These are phyloP conservation scores for Bedellia somnulentella DNA, from an alignment of 2,888 invertebrate genomes.

Conservation along the genomic window DNA sequence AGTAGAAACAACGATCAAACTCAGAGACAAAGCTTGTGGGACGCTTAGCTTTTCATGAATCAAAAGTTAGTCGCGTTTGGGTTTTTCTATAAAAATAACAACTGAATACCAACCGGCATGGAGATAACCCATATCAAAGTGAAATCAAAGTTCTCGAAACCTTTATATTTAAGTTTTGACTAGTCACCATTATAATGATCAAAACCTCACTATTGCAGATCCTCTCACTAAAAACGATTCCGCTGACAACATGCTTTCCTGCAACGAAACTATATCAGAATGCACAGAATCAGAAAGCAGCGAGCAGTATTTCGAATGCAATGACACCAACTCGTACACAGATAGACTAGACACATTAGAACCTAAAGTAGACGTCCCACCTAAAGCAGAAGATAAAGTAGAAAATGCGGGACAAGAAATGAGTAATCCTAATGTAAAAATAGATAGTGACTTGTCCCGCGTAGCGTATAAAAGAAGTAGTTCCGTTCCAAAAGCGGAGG, in stretches of 20 bases:
- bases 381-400: slow-evolving; percentile 13
- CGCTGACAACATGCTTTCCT: slow-evolving; percentile 51
- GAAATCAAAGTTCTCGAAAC: too few relatives aligned
- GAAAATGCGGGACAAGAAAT: too few relatives aligned
- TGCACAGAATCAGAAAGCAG: slow-evolving; percentile 57
- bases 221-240: slow-evolving; percentile 50
- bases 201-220: slow-evolving; percentile 29
- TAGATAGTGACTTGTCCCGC: slow-evolving; percentile 37
- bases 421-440: slow-evolving; percentile 26
- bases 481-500: slow-evolving; percentile 45
- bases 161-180: too few relatives aligned
- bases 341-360: slow-evolving; percentile 31
- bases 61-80: too few relatives aligned
- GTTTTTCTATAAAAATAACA: too few relatives aligned
- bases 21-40: too few relatives aligned
- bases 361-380: slow-evolving; percentile 16
- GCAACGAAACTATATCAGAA: slow-evolving; percentile 53
- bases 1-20: too few relatives aligned
- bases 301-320: slow-evolving; percentile 53
- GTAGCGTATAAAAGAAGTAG: slow-evolving; percentile 45
- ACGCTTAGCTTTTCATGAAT: too few relatives aligned
- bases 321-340: slow-evolving; percentile 29
- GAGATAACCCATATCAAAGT: too few relatives aligned
- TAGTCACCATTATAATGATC: too few relatives aligned
- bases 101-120: too few relatives aligned